Evolutionary conservation across 2,113 vertebrate genomes (phyloP).

Genomic region (Atractosteus spatula): DNA sequence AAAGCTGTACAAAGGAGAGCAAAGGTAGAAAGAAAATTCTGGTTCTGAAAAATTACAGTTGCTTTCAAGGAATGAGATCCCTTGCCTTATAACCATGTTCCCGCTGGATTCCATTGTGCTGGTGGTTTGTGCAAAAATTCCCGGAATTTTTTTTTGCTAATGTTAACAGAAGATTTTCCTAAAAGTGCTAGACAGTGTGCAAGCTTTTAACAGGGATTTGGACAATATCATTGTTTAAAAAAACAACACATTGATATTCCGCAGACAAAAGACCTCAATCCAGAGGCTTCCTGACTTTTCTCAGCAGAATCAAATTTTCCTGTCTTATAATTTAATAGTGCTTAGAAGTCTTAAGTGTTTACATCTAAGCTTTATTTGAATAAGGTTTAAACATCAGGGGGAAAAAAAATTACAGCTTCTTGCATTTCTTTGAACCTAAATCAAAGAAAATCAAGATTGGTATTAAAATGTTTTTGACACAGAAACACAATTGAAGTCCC

Average conservation of each 20-base stretch:
- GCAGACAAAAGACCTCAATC: slow-evolving; percentile 33
- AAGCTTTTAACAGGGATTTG: slow-evolving; percentile 35
- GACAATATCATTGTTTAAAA: slow-evolving; percentile 31
- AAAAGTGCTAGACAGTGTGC: slow-evolving; percentile 29
- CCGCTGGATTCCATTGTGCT: slow-evolving; percentile 36
- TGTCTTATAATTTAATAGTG: slow-evolving; percentile 34
- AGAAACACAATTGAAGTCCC: slow-evolving; percentile 18
- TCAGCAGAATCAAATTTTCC: slow-evolving; percentile 20
- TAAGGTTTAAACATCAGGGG: slow-evolving; percentile 22
- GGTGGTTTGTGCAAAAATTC: slow-evolving; percentile 36
- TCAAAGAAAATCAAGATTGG: slow-evolving; percentile 23
- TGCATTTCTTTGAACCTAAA: slow-evolving; percentile 21
- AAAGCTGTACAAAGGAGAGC: slow-evolving; percentile 16
- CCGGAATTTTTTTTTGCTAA: slow-evolving; percentile 40
- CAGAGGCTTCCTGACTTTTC: slow-evolving; percentile 17
- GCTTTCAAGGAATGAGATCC: slow-evolving; percentile 49
- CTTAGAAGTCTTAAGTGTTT: slow-evolving; percentile 28
- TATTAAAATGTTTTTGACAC: slow-evolving; percentile 20
- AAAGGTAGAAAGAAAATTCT: slow-evolving; percentile 34
- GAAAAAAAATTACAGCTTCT: slow-evolving; percentile 14
- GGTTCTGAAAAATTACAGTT: slow-evolving; percentile 36
- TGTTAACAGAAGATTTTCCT: slow-evolving; percentile 42
- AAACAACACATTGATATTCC: slow-evolving; percentile 34
- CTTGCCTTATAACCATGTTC: slow-evolving; percentile 31
- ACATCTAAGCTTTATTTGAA: slow-evolving; percentile 21